Conservation (phyloP, 2,888 invertebrate genomes). For the Callyntrura guangdongensis region DNA sequence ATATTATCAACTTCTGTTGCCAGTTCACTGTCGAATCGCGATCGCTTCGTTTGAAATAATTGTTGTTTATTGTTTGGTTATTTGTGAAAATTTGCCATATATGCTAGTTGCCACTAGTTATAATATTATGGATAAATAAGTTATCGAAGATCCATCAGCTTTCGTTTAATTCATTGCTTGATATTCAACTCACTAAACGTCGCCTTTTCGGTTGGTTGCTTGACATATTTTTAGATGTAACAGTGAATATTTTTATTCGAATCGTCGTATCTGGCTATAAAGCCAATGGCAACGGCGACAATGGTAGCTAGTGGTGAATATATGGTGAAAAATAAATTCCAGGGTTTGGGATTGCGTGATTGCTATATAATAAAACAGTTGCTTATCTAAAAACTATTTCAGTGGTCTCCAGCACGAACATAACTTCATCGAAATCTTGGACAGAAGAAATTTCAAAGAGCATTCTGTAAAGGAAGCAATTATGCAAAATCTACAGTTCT, state of each 20-base stretch:
- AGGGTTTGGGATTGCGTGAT: constrained; percentile 40
- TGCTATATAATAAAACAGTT: constrained; percentile 54
- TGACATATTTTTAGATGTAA: neutral
- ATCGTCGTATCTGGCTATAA: constrained; percentile 2
- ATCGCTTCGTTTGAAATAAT: neutral
- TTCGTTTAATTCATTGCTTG: neutral
- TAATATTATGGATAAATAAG: neutral
- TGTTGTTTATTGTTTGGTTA: neutral
- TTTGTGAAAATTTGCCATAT: constrained; percentile 15
- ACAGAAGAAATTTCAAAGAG: constrained; percentile 18
- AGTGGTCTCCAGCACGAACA: constrained; percentile 49
- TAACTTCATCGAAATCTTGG: constrained; percentile 37
- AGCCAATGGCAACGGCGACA: too few relatives aligned
- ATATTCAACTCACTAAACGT: neutral
- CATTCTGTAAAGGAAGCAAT: constrained; percentile 50
- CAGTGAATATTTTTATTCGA: neutral
- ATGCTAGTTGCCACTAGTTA: neutral
- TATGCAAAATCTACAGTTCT: constrained; percentile 39
- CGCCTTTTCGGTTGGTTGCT: neutral
- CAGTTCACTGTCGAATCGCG: constrained; percentile 73
- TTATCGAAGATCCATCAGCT: too few relatives aligned
- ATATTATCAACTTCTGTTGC: constrained; percentile 63
- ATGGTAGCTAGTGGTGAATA: constrained; percentile 30
- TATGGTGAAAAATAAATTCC: neutral
- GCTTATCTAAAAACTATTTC: constrained; percentile 67